A percentile compares a stretch with the other conserved stretches of the same genome.
These are phyloP conservation scores for Furcifer pardalis DNA, from an alignment of 2,797 vertebrate genomes.

Conservation along the genomic window DNA sequence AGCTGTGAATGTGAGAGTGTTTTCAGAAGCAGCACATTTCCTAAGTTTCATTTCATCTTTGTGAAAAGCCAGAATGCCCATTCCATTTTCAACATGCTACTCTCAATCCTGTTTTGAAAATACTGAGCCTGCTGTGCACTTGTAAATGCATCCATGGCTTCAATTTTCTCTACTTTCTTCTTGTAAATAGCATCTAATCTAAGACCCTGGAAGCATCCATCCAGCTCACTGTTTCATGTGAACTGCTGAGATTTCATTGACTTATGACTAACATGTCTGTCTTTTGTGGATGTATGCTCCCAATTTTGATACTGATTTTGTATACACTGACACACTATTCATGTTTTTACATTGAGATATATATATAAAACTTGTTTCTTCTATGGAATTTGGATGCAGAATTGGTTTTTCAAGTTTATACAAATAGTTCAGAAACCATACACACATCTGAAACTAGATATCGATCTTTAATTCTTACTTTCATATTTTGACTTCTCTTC, in stretches of 20 bases:
- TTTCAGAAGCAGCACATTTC: constrained; percentile 49
- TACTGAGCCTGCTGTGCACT: constrained; percentile 39
- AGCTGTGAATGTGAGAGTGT: constrained; percentile 39
- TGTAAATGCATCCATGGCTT: constrained; percentile 43
- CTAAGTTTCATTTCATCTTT: constrained; percentile 59
- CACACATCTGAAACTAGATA: not conserved
- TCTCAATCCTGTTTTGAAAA: constrained; percentile 55
- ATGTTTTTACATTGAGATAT: not conserved
- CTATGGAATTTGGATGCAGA: not conserved
- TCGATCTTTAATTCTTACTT: constrained; percentile 27
- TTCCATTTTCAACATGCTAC: constrained; percentile 58
- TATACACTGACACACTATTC: not conserved
- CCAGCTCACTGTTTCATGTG: not conserved
- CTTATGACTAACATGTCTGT: constrained; percentile 5
- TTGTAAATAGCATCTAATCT: constrained; percentile 51
- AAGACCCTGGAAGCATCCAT: not conserved
- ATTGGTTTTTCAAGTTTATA: not conserved
- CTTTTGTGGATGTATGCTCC: not conserved
- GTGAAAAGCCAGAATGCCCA: constrained; percentile 45
- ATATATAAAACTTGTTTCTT: not conserved
- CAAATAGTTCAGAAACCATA: not conserved
- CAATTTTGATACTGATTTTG: not conserved
- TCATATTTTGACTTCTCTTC: constrained; percentile 11
- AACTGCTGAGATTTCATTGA: constrained; percentile 8
- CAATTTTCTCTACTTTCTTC: constrained; percentile 40